Conservation (phyloP, 2,113 vertebrate species). For the Jaculus jaculus region DNA sequence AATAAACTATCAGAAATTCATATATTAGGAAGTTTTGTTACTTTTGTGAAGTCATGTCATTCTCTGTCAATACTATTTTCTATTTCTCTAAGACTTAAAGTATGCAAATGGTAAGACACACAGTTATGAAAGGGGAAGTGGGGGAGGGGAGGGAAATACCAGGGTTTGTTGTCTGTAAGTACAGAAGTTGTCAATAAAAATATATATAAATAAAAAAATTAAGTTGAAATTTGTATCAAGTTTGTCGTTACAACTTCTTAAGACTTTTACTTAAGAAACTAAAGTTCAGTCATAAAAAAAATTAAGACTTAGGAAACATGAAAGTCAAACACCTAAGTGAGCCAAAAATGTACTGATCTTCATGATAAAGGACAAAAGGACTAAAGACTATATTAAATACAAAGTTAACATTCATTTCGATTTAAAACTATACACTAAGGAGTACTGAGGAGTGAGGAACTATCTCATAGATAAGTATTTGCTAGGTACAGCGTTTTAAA, state of each 20-base stretch:
- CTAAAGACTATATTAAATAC: background rate
- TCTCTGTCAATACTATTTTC: background rate
- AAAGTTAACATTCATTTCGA: slow-evolving; percentile 13
- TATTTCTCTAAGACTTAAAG: background rate
- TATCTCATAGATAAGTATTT: background rate
- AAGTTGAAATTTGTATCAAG: background rate
- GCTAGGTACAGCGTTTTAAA: background rate
- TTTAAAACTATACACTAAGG: background rate
- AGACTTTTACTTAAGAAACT: background rate
- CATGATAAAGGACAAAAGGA: background rate
- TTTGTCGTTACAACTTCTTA: background rate
- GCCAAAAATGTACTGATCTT: background rate
- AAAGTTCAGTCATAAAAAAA: background rate
- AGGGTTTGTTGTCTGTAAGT: no score
- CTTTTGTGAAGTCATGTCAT: background rate
- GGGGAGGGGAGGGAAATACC: no score
- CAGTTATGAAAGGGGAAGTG: no score
- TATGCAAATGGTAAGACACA: background rate
- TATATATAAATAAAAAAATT: no score
- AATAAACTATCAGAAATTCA: slow-evolving; percentile 1
- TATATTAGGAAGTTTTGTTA: background rate
- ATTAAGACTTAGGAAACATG: background rate
- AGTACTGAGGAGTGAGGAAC: background rate
- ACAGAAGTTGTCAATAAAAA: no score
- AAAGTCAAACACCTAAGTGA: background rate